phyloP scores from a whole-genome alignment of 2,113 vertebrate genomes.

The Dicrurus megarhynchus region DNA sequence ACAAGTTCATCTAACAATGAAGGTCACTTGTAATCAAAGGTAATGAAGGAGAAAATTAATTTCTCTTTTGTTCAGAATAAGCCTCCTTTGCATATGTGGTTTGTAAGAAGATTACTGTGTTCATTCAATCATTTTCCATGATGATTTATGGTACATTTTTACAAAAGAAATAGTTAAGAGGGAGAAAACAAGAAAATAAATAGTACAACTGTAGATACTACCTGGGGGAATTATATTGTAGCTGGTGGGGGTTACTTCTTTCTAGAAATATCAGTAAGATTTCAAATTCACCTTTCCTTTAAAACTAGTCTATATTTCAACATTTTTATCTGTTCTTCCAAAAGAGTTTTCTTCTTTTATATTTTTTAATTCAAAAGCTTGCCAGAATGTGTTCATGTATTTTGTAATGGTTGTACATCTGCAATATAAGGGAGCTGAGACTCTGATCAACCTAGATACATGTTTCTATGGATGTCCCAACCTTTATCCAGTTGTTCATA shows the following conservation, averaged over 20 bases:
- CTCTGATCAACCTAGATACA: not conserved
- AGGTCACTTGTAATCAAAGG: not conserved
- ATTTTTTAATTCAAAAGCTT: not conserved
- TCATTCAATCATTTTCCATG: not conserved
- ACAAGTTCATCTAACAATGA: not conserved
- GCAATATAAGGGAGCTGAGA: not conserved
- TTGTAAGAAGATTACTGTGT: not conserved
- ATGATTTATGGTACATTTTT: not conserved
- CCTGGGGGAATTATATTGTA: not conserved
- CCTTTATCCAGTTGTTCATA: not conserved
- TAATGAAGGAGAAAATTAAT: not conserved
- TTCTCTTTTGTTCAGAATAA: not conserved
- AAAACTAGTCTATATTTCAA: not conserved
- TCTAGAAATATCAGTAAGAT: not conserved
- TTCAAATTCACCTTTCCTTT: not conserved
- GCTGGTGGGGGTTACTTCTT: fast-evolving
- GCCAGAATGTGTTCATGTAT: not conserved
- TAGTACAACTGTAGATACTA: not conserved
- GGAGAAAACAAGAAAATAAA: not conserved
- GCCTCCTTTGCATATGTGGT: not conserved
- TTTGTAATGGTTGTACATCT: not conserved
- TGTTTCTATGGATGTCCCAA: not conserved
- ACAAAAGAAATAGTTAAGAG: not conserved
- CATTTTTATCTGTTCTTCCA: not conserved
- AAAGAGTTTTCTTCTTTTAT: not conserved